phyloP scores from a whole-genome alignment of 2,888 invertebrate genomes.

The Gymnoscelis rufifasciata region DNA sequence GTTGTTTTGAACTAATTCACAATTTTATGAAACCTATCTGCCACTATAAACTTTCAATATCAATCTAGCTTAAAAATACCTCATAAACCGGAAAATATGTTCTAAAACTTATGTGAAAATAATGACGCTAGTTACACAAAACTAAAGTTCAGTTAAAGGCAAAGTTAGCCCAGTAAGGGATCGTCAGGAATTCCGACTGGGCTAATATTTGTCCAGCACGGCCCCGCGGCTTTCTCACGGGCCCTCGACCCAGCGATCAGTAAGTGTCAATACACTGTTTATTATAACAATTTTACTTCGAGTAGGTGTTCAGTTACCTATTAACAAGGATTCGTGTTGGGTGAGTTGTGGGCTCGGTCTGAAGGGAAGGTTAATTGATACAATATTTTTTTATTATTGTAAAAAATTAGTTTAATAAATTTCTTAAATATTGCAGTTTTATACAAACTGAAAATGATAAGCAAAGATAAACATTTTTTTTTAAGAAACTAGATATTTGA shows the following conservation, averaged over 20 bases:
- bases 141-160: constrained; percentile 7
- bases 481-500: no score
- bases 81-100: no score
- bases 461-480: no score
- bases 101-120: no score
- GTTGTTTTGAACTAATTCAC: no score
- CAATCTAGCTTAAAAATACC: no score
- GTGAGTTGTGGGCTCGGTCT: background rate
- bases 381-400: background rate
- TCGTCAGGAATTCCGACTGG: constrained; percentile 27
- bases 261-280: constrained; percentile 62
- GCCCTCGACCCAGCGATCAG: constrained; percentile 47
- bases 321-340: constrained; percentile 5
- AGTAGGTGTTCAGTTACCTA: constrained; percentile 17
- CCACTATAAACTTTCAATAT: no score
- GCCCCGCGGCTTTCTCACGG: constrained; percentile 55
- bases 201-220: constrained; percentile 63
- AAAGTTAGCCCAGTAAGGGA: constrained; percentile 13
- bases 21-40: no score
- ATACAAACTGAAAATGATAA: no score
- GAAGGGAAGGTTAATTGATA: background rate
- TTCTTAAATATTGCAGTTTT: no score
- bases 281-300: constrained; percentile 49
- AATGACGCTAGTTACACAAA: no score
- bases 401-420: background rate